Base-by-base conservation (phyloP, 2,113 vertebrate genomes). In the Prinia subflava region DNA sequence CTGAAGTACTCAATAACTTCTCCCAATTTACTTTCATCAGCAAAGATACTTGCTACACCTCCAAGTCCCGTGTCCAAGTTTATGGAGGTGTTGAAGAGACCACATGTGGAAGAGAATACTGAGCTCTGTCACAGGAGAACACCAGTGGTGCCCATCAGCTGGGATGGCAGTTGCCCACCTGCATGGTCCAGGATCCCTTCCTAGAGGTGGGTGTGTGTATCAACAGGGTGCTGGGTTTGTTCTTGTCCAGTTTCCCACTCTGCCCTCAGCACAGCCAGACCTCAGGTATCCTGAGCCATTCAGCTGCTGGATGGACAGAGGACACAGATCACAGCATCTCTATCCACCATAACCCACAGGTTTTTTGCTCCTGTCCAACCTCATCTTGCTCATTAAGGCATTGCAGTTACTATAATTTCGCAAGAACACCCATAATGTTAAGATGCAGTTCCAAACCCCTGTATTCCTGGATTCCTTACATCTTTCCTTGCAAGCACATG, bases 231-330 rank as follows among this genome's bases (percentile, higher is more conserved):
- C 35, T 74, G 73, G 11, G 6, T 8, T 42, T 77, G 15, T 33
- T 65, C 49, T 73, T 56, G 17, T 14, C 20, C 27, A 35, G 6
- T 70, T 89, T 81, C 55, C 33, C 42, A 24, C 53, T 63, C 56
- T 85, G 37, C 7, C 31, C 8, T 52, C 37, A 0, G 0, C 57
- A 59, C 1, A 7, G 28, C 15, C 1, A 0, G 71, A 73, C 15
- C 21, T 91, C 10, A 10, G 68, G 13, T 0, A 1, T 14, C n/a
- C 37, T 41, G 52, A 67, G 9, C 44, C 5, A 1, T 47, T 50
- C 63, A 80, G n/a, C 37, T 8, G 0, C n/a, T 25, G 18, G 6
- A 31, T 16, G 24, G 21, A 37, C 47, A 62, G 21, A 74, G 4
- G 14, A 70, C 15, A 15, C 11, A 53, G 8, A 28, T 44, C 46